These are phyloP conservation scores for Sigmodon hispidus DNA, from an alignment of 2,113 vertebrate genomes.

Conservation along the genomic window DNA sequence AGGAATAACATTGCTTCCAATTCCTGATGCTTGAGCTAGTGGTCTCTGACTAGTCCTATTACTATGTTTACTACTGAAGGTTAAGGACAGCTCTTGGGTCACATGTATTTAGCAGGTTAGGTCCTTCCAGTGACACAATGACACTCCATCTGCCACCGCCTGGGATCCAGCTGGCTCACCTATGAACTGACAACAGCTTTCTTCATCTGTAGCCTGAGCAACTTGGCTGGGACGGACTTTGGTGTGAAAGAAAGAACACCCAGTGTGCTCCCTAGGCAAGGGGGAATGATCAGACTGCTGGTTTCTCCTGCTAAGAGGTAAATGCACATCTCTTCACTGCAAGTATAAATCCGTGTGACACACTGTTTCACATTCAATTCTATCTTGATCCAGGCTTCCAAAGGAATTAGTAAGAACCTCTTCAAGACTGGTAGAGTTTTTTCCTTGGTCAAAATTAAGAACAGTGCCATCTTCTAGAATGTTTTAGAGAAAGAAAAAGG, in stretches of 20 bases:
- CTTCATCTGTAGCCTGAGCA: background rate
- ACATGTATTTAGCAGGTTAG: background rate
- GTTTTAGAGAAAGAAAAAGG: constrained; percentile 67
- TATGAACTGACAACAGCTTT: background rate
- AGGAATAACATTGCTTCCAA: background rate
- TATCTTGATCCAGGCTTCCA: constrained; percentile 75
- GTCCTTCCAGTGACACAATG: background rate
- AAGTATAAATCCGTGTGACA: background rate
- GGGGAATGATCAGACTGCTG: background rate
- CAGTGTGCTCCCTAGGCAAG: background rate
- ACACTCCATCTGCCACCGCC: background rate
- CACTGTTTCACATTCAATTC: constrained; percentile 77
- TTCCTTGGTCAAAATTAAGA: constrained; percentile 84
- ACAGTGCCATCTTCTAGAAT: constrained; percentile 83
- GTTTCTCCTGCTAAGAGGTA: constrained; percentile 1
- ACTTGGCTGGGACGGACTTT: background rate
- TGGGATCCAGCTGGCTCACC: background rate
- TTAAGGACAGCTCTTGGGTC: background rate
- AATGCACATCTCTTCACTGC: background rate
- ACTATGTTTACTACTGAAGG: background rate
- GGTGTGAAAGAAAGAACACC: background rate
- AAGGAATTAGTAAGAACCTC: constrained; percentile 61
- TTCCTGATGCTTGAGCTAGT: background rate
- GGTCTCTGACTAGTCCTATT: background rate
- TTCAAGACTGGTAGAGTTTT: constrained; percentile 68